phyloP scores from a whole-genome alignment of 30 jellyfish, hydroid and myxozoan species.

The Catostylus mosaicus region DNA sequence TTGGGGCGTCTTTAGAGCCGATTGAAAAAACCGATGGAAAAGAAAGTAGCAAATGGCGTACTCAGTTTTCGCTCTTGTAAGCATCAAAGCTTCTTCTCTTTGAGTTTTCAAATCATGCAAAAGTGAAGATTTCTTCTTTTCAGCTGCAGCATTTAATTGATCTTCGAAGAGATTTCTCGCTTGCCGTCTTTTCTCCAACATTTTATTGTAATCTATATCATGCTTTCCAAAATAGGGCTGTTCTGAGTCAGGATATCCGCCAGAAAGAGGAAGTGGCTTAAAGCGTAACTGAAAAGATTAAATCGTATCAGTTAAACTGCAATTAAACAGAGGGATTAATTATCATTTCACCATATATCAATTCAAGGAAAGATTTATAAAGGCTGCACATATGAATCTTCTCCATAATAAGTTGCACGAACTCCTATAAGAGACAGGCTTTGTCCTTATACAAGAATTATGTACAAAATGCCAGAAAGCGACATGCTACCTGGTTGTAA shows the following conservation, averaged over 20 bases:
- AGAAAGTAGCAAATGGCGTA: too few relatives aligned
- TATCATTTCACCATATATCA: too few relatives aligned
- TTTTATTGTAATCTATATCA: conserved; percentile 74
- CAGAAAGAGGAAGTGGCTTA: conserved; percentile 78
- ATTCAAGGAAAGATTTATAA: not conserved
- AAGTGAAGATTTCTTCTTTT: conserved; percentile 67
- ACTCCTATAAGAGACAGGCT: too few relatives aligned
- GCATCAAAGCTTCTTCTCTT: conserved; percentile 84
- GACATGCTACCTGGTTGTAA: too few relatives aligned
- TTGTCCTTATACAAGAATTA: too few relatives aligned
- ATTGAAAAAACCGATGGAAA: not conserved
- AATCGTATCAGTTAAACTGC: too few relatives aligned
- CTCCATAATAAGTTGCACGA: too few relatives aligned
- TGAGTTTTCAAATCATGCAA: conserved; percentile 53
- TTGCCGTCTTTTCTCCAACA: conserved; percentile 60
- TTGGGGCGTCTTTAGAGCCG: not conserved
- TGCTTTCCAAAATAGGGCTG: conserved; percentile 75
- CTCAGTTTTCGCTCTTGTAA: conserved; percentile 82
- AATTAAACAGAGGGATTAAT: too few relatives aligned
- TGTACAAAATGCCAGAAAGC: too few relatives aligned
- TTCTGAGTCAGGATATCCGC: conserved; percentile 82
- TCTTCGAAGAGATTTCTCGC: conserved; percentile 77
- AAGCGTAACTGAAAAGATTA: conserved; percentile 38
- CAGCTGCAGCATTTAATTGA: conserved; percentile 83
- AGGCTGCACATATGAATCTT: not conserved